phyloP scores from a whole-genome alignment of 1,140 invertebrate species.

The Zophobas atratus region DNA sequence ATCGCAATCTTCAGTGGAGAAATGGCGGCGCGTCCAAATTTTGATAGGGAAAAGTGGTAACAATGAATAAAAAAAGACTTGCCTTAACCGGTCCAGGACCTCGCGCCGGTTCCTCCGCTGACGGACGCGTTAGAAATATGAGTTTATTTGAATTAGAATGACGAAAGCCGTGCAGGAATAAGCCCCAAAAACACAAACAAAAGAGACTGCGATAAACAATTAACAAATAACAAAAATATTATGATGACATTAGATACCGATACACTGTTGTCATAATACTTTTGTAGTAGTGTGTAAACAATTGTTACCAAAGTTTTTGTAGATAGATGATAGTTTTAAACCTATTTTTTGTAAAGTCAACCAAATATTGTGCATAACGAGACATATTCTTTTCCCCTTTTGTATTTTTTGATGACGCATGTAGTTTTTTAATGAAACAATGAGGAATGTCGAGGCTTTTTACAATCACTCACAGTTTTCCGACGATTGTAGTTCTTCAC shows the following conservation, averaged over 20 bases:
- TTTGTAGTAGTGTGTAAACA: conserved; percentile 64
- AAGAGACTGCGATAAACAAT: conserved; percentile 70
- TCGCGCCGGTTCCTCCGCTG: conserved; percentile 11
- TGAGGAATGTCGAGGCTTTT: conserved; percentile 61
- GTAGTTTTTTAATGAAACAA: conserved; percentile 55
- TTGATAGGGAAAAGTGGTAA: conserved; percentile 21
- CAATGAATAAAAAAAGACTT: conserved; percentile 31
- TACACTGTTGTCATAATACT: conserved; percentile 63
- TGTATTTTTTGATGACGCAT: conserved; percentile 57
- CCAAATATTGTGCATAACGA: conserved; percentile 50
- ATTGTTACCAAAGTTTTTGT: conserved; percentile 66
- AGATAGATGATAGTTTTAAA: conserved; percentile 64
- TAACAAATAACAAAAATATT: conserved; percentile 67
- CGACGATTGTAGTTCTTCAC: conserved; percentile 23
- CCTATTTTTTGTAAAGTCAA: conserved; percentile 64
- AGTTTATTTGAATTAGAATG: conserved; percentile 37
- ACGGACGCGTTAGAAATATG: conserved; percentile 16
- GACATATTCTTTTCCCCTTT: conserved; percentile 25
- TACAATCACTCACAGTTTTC: conserved; percentile 43
- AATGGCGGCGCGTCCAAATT: conserved; percentile 20
- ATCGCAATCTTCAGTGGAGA: conserved; percentile 15
- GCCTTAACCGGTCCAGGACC: conserved; percentile 32
- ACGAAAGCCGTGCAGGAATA: conserved; percentile 54
- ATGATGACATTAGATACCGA: conserved; percentile 60
- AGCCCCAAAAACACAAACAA: conserved; percentile 57